Percentiles rank a stretch among this genome's conserved stretches.
These are phyloP conservation scores for Diogma glabrata DNA, from an alignment of 2,888 invertebrate genomes.

Conservation along the genomic window DNA sequence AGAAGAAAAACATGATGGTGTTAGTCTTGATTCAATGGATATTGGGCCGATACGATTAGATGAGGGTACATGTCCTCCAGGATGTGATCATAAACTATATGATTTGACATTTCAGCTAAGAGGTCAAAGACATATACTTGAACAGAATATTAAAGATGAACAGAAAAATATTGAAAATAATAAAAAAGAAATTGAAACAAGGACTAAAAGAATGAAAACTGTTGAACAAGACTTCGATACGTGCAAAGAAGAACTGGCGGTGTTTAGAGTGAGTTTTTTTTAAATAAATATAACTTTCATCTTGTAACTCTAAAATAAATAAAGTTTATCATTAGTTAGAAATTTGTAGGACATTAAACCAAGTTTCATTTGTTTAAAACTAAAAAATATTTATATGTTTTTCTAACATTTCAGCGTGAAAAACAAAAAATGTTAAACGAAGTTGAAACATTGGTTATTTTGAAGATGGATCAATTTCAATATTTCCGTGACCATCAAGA, in stretches of 20 bases:
- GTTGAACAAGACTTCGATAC: constrained; percentile 43
- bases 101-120: constrained; percentile 53
- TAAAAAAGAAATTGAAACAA: constrained; percentile 47
- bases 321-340: no score
- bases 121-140: constrained; percentile 42
- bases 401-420: constrained; percentile 49
- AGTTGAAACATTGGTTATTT: constrained; percentile 53
- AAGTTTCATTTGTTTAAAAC: no score
- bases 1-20: constrained; percentile 44
- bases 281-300: neutral
- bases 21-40: constrained; percentile 51
- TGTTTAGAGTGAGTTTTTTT: constrained; percentile 45
- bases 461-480: constrained; percentile 58
- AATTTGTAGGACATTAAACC: no score
- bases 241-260: constrained; percentile 47
- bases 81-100: constrained; percentile 55
- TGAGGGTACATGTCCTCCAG: constrained; percentile 58
- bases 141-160: constrained; percentile 47
- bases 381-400: no score
- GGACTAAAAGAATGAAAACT: constrained; percentile 44
- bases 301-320: no score
- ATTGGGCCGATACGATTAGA: constrained; percentile 55
- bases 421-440: constrained; percentile 70
- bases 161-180: constrained; percentile 44
- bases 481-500: constrained; percentile 40